Evolutionary conservation across 2,797 vertebrate species (phyloP), one percentile per base, ranked within the genome.

Genomic region (Hypotaenidia okinawae): DNA sequence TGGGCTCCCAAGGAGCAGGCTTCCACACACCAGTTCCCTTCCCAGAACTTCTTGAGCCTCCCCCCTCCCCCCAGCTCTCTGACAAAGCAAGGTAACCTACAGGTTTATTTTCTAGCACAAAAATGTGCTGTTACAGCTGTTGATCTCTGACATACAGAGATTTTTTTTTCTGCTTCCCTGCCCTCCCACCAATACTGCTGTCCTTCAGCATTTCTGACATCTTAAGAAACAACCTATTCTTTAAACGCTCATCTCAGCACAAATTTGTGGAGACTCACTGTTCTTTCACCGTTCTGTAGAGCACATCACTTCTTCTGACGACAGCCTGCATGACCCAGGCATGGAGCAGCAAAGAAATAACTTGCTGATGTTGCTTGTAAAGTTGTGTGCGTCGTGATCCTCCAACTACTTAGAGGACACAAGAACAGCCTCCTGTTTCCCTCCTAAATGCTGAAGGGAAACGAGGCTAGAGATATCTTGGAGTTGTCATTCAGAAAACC

Each of bases 171-270:
- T 63, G 27, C 25, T 61, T 74, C 27, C 17, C 14, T 32, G 66
- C 74, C 68, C 35, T 41, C 83, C 39, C 47, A 68, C 25, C 5
- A 12, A 93, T 7, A 41, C 64, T 16, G 39, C 66, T 51, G 51
- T 69, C 77, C 47, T 92, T 96, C 69, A 94, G 54, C 59, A 51
- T 77, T 87, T 64, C 45, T 89, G 84, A 66, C 69, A 73, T 74
- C 30, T 81, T 75, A 89, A 93, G 90, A 81, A 90, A 47, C 32
- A 95, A 55, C 4, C 39, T 78, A 33, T 57, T 45, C 45, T 81
- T 91, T 87, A 93, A 95, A 89, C 1, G 5, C 33, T 77, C 35
- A 62, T 85, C 47, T 96, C 79, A 90, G 78, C 61, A 91, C 85
- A 69, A n/a, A 85, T 84, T 43, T 85, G 51, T 82, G 45, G 77